Base-by-base conservation (phyloP, 23 tunicate genomes). In the Diplosoma virens region DNA sequence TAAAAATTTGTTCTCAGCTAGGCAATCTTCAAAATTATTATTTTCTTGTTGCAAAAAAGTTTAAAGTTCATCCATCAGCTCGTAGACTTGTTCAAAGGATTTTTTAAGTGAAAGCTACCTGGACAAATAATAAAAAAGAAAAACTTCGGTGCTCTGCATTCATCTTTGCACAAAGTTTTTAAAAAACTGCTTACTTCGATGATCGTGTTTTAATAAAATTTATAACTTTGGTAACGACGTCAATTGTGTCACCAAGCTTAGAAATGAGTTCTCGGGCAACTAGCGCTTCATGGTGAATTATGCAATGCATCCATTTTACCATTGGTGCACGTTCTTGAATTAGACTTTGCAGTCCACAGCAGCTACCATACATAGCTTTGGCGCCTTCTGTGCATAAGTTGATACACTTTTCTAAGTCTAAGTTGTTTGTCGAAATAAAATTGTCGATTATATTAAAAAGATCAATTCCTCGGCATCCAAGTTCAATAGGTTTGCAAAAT, bases 341-440 rank as follows among this genome's bases (percentile, higher is more conserved):
- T 76, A 75, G 34, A 32, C 75, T 34, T 71, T 30, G 66, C 70
- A 68, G 75, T 46, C 71, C 86, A 71, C 73, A 71, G 37, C 53
- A 41, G 71, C 78, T n/a, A 63, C 79, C 86, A 53, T 63, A 58
- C 86, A 71, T 71, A 71, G 79, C 67, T 81, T 47, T 58, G 45
- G 86, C 79, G 59, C 86, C 79, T 27, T 71, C 78, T 71, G 86
- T 81, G 58, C 86, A 81, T 60, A 83, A 47, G 52, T 81, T 79
- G 59, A 76, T 63, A 63, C 80, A 50, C 32, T 60, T 78, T 70
- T 72, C 63, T 59, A 79, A 81, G 59, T 71, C 34, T 72, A 81
- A 77, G 26, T 56, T 33, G 65, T 83, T 80, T 60, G 33, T 47
- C 50, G 48, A 80, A 83, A 83, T 76, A 76, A 75, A 83, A 60